Evolutionary conservation across 2,113 vertebrate species (phyloP).

Genomic region (Poeciliopsis occidentalis): DNA sequence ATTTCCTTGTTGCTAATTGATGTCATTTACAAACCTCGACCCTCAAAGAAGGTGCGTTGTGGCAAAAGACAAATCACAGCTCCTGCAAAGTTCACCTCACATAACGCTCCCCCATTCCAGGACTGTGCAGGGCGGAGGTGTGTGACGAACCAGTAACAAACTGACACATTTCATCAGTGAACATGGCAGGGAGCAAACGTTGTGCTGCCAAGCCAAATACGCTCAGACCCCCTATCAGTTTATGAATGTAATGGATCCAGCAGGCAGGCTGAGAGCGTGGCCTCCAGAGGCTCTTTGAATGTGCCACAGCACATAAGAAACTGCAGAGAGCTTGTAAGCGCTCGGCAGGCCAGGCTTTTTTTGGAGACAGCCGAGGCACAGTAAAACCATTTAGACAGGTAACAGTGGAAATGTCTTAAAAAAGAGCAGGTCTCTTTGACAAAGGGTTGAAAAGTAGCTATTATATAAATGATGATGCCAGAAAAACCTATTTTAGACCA

Average conservation of each 20-base stretch:
- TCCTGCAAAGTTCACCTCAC: constrained; percentile 24
- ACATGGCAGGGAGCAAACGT: constrained; percentile 61
- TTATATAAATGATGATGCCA: constrained; percentile 25
- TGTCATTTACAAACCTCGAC: constrained; percentile 37
- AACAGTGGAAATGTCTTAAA: constrained; percentile 34
- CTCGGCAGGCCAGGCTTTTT: constrained; percentile 9
- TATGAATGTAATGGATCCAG: constrained; percentile 64
- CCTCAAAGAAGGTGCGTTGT: constrained; percentile 39
- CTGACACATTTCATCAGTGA: constrained; percentile 53
- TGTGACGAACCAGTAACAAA: constrained; percentile 34
- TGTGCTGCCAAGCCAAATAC: constrained; percentile 60
- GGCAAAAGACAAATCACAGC: constrained; percentile 21
- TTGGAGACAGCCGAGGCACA: constrained; percentile 34
- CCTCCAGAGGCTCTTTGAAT: constrained; percentile 44
- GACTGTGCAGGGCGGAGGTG: constrained; percentile 31
- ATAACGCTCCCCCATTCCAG: constrained; percentile 23
- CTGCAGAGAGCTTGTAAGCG: constrained; percentile 1
- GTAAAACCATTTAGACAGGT: constrained; percentile 30
- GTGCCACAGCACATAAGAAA: constrained; percentile 31
- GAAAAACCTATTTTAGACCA: neutral
- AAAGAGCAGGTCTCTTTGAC: constrained; percentile 25
- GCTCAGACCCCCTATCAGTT: constrained; percentile 50
- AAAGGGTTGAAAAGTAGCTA: constrained; percentile 26
- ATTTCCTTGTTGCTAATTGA: constrained; percentile 34
- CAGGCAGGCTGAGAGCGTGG: constrained; percentile 38